phyloP scores from a whole-genome alignment of 2,113 vertebrate species.

The Meriones unguiculatus region DNA sequence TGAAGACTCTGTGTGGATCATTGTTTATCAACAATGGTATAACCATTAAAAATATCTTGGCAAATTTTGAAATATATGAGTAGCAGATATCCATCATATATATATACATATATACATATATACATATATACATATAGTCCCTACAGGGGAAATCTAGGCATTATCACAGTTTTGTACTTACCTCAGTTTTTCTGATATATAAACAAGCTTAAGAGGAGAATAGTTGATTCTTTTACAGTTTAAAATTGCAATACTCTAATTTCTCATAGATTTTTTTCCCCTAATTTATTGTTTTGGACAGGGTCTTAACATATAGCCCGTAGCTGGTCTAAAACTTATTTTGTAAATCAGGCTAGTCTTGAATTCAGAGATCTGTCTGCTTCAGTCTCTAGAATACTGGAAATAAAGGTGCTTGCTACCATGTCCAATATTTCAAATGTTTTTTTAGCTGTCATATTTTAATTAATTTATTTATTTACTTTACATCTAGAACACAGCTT shows the following conservation, averaged over 20 bases:
- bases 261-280: not conserved
- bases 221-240: not conserved
- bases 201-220: not conserved
- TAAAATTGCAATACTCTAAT: not conserved
- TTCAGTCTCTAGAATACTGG: not conserved
- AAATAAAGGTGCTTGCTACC: not conserved
- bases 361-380: not conserved
- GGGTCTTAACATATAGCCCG: not conserved
- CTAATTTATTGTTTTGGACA: not conserved
- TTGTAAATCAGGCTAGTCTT: not conserved
- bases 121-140: not conserved
- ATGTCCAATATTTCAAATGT: not conserved
- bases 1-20: not conserved
- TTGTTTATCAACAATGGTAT: not conserved
- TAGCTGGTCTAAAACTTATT: not conserved
- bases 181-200: not conserved
- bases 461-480: not conserved
- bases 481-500: too few species aligned
- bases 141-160: not conserved
- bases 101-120: not conserved
- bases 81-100: not conserved
- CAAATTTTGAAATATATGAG: not conserved
- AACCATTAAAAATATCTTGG: not conserved
- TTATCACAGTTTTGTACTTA: not conserved
- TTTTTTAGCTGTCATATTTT: not conserved